A percentile compares a stretch with the other conserved stretches of the same genome.
These are phyloP conservation scores for Catharus minimus DNA, from an alignment of 2,113 vertebrate species.

Conservation along the genomic window DNA sequence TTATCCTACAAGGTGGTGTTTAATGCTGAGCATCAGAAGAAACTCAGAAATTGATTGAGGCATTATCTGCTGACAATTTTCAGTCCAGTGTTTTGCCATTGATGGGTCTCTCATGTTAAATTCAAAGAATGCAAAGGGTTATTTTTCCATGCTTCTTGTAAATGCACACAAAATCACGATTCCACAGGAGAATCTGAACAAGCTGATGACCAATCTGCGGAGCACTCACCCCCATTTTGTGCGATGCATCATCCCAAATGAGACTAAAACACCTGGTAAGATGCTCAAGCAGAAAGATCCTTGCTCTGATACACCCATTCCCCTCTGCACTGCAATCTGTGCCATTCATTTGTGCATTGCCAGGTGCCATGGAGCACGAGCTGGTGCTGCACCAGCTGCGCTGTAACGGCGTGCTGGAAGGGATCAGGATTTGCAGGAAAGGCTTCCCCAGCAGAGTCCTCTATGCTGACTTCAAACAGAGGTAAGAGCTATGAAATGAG, in stretches of 20 bases:
- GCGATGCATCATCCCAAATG: conserved; percentile 29
- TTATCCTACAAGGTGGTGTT: not conserved
- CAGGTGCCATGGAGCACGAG: conserved; percentile 73
- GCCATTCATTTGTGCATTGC: not conserved
- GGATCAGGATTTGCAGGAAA: not conserved
- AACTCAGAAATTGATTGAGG: not conserved
- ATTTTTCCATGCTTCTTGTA: not conserved
- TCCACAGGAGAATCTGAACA: conserved; percentile 69
- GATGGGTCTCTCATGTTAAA: not conserved
- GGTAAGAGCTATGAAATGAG: not conserved
- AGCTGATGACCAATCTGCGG: conserved; percentile 35
- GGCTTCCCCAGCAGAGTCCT: conserved; percentile 74
- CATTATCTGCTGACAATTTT: not conserved
- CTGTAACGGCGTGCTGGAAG: not conserved
- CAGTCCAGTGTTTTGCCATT: not conserved
- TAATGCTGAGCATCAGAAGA: not conserved
- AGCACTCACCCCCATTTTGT: conserved; percentile 37
- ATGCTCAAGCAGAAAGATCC: not conserved
- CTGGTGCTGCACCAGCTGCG: conserved; percentile 43
- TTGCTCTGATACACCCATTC: not conserved
- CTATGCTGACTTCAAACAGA: conserved; percentile 86
- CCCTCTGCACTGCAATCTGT: not conserved
- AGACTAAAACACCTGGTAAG: conserved; percentile 41
- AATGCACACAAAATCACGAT: not conserved
- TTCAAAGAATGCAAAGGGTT: not conserved